Evolutionary conservation across 2,888 invertebrate genomes (phyloP), one percentile per base, ranked within the genome.

Genomic region (Lasius fuliginosus): DNA sequence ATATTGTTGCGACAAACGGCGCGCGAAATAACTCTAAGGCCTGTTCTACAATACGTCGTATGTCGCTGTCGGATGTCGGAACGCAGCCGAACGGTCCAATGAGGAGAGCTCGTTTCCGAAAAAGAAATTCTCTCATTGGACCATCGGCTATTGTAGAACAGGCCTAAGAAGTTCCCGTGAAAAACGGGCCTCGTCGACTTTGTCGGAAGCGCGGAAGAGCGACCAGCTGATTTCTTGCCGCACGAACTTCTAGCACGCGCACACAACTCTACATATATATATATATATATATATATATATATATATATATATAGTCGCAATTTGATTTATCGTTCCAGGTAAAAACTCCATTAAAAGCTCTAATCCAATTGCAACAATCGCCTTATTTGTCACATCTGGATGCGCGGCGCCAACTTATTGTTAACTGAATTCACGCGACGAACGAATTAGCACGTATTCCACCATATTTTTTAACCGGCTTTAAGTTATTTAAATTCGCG

Each of bases 371-470:
- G 36, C 46, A 23, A 69, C 60, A 60, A 62, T 71, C 27, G 12
- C 46, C 18, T 2, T 60, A 58, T 71, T 60, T 77, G 73, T 84
- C 58, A 68, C 58, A 58, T 56, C 49, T 36, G 18, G 67, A 53
- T n/a, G 4, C 11, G 46, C 5, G 15, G 30, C 60, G 9, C 12
- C 75, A 27, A 40, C 9, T 23, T 23, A 23, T 23, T 23, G 23
- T 62, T 33, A 15, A n/a, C 18, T 33, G 53, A 58, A 36, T 75
- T 84, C 77, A 40, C 62, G 64, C 75, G 62, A 79, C 30, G 12
- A 74, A 23, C 67, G 56, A 76, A 88, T 83, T 40, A 83, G 86
- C 42, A 23, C 53, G 23, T 58, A 49, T 12, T n/a, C 33, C 42
- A 11, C 23, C 60, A 3, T 42, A 42, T 15, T 27, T 56, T 74